Conservation (phyloP, 2,797 vertebrate species). For the Propithecus perrieri region DNA sequence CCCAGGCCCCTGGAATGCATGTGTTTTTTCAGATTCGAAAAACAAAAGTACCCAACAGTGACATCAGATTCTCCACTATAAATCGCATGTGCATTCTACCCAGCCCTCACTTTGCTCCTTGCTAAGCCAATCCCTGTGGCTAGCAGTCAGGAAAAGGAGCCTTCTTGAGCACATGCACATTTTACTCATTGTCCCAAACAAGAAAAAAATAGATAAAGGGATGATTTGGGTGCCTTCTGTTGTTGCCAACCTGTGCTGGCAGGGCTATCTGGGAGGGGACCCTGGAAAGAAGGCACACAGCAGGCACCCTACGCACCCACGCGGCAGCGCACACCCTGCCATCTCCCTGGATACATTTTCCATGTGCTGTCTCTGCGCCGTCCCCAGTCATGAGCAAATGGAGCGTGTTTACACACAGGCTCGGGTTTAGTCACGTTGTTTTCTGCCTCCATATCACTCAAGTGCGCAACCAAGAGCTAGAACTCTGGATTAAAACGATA, state of each 20-base stretch:
- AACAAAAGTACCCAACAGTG: neutral
- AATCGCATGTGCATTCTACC: neutral
- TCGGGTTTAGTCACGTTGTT: accelerated
- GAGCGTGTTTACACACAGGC: neutral
- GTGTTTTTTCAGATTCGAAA: neutral
- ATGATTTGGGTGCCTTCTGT: neutral
- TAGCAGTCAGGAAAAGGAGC: neutral
- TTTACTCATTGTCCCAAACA: neutral
- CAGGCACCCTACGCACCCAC: accelerated
- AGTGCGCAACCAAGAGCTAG: neutral
- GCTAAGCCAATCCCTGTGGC: neutral
- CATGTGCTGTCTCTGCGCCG: accelerated
- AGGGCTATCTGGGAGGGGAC: neutral
- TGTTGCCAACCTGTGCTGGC: neutral
- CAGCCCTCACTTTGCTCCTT: neutral
- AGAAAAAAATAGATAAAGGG: neutral
- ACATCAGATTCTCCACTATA: conserved; percentile 9
- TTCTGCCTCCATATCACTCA: neutral
- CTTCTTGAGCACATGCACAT: neutral
- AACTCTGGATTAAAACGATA: neutral
- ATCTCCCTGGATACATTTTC: neutral
- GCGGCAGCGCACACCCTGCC: accelerated
- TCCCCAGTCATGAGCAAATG: neutral
- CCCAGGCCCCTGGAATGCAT: neutral
- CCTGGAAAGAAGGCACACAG: accelerated